These are phyloP conservation scores for Apistogramma diplotaenia DNA, from an alignment of 2,113 vertebrate genomes.

Conservation along the genomic window DNA sequence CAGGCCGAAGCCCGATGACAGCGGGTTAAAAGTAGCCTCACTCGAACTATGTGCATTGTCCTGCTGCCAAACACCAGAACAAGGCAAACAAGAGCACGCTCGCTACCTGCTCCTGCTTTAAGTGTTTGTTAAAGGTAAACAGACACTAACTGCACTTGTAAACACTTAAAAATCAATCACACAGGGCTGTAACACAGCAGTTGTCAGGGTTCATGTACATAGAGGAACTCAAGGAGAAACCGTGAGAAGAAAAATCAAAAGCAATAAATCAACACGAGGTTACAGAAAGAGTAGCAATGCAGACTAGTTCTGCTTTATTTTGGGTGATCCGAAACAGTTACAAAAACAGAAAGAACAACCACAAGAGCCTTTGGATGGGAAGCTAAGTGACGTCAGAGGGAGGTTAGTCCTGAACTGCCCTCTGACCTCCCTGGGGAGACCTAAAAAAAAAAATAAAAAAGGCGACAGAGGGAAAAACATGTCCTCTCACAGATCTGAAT, in stretches of 20 bases:
- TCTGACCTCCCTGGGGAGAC: slow-evolving; percentile 20
- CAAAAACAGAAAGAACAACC: slow-evolving; percentile 3
- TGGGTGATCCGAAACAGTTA: background rate
- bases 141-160: slow-evolving; percentile 29
- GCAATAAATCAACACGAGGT: background rate
- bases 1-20: background rate
- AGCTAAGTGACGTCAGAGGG: slow-evolving; percentile 26
- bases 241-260: background rate
- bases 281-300: background rate
- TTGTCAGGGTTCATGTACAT: background rate
- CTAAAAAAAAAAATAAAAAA: background rate
- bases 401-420: slow-evolving; percentile 38
- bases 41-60: background rate
- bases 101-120: slow-evolving; percentile 21
- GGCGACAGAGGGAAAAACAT: background rate
- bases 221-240: background rate
- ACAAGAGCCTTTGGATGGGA: slow-evolving; percentile 12
- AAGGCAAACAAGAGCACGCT: slow-evolving; percentile 45
- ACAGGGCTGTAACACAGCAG: background rate
- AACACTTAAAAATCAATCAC: slow-evolving; percentile 34
- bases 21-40: background rate
- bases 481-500: slow-evolving; percentile 43
- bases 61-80: slow-evolving; percentile 8
- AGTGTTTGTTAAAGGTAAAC: slow-evolving; percentile 57
- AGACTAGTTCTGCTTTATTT: background rate